Evolutionary conservation across 2,797 vertebrate genomes (phyloP), one percentile per base, ranked within the genome.

Genomic region (Serranus cabrilla): DNA sequence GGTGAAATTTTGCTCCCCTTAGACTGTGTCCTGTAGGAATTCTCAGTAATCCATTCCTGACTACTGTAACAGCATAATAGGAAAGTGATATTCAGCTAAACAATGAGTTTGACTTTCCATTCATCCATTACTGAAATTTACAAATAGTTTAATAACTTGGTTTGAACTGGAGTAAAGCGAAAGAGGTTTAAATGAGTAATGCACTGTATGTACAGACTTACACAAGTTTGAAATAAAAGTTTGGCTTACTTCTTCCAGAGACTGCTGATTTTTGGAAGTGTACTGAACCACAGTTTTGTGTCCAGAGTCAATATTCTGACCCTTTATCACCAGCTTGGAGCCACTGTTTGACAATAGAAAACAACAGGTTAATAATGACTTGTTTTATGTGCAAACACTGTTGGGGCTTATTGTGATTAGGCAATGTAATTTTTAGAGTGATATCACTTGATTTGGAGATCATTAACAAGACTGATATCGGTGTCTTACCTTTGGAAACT

Each of bases 271-370:
- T 61, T 67, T 91, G 34, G 86, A 70, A 67, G 83, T 91, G 42
- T 96, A 99, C 34, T 80, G 84, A 67, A 98, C 66, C 17, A 92
- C 88, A 11, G 94, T 89, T 0, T 84, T 90, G 81, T 95, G 95
- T 1, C 94, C 95, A 0, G 97, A 97, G 84, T 97, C 94, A 84
- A 99, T 94, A 91, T 97, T 94, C 25, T 84, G 87, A 73, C 98
- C 98, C 1, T 49, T 57, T 74, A 99, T 90, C 52, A 95, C 92
- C 74, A 99, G 87, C 43, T 68, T 89, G 0, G 95, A 97, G 70
- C 96, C 96, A 11, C 97, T 98, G 31, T 0, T 57, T 5, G 23
- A 1, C 11, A 58, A 12, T 2, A 60, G 1, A 51, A 76, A 80
- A 14, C 2, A 76, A 8, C 17, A 47, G 14, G 21, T 62, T 27